These are phyloP conservation scores for Malurus alboscapulatus DNA, from an alignment of 2,113 vertebrate genomes.

Conservation along the genomic window DNA sequence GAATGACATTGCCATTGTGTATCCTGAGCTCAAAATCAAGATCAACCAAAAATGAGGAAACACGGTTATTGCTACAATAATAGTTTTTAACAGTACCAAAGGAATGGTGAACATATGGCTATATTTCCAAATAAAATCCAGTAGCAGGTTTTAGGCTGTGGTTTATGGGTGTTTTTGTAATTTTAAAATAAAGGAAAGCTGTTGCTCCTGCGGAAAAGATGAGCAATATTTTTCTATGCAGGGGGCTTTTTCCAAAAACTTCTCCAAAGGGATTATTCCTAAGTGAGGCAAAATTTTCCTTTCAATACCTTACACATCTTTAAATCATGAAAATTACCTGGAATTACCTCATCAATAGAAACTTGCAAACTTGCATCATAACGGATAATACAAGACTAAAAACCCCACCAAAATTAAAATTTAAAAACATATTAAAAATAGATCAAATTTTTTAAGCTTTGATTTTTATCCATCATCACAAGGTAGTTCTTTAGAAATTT, in stretches of 20 bases:
- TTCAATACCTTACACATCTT: conserved; percentile 49
- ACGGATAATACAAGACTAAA: not conserved
- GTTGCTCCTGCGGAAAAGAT: conserved; percentile 48
- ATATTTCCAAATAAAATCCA: conserved; percentile 46
- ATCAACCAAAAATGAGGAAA: conserved; percentile 39
- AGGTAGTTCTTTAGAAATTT: not conserved
- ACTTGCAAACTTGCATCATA: not conserved
- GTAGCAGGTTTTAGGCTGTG: not conserved
- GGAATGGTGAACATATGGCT: conserved; percentile 49
- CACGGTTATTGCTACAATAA: conserved; percentile 28
- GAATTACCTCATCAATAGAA: not conserved
- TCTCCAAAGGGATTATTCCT: conserved; percentile 19
- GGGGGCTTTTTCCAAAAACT: conserved; percentile 24
- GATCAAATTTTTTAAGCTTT: not conserved
- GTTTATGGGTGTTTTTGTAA: conserved; percentile 1
- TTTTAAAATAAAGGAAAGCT: conserved; percentile 44
- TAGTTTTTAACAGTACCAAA: conserved; percentile 38
- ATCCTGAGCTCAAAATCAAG: not conserved
- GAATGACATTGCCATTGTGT: not conserved
- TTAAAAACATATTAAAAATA: not conserved
- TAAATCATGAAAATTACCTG: conserved; percentile 9
- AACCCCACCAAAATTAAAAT: not conserved
- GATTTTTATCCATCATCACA: not conserved
- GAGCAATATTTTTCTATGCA: conserved; percentile 25
- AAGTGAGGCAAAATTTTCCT: conserved; percentile 19